phyloP scores from a whole-genome alignment of 2,797 vertebrate genomes.

The Channallabes apus region DNA sequence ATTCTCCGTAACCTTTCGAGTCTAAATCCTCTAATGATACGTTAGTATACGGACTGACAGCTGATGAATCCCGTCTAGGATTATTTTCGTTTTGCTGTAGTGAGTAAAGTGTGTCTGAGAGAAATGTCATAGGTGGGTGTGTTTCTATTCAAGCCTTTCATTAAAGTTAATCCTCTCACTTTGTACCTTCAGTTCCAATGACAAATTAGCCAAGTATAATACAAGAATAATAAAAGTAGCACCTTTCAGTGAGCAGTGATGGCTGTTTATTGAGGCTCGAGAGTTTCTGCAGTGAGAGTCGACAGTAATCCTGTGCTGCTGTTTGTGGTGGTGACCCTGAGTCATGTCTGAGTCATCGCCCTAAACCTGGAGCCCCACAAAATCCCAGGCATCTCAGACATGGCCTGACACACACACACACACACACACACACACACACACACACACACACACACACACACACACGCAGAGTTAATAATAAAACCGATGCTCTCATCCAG shows the following conservation, averaged over 20 bases:
- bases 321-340: constrained; percentile 45
- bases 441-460: background rate
- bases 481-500: constrained; percentile 4
- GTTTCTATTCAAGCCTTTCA: background rate
- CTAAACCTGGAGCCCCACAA: constrained; percentile 50
- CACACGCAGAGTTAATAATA: constrained; percentile 9
- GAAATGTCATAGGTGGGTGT: background rate
- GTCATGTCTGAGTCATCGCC: constrained; percentile 54
- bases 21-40: constrained; percentile 25
- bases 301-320: constrained; percentile 38
- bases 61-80: background rate
- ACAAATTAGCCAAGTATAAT: background rate
- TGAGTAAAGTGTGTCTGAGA: background rate
- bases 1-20: background rate
- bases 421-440: background rate
- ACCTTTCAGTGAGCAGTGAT: background rate
- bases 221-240: background rate
- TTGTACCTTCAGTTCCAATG: background rate
- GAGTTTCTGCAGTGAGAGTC: constrained; percentile 19
- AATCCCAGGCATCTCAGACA: constrained; percentile 57
- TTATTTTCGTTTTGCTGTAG: background rate
- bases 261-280: constrained; percentile 6
- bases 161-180: constrained; percentile 1
- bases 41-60: background rate
- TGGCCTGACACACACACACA: background rate